A percentile compares a stretch with the other conserved stretches of the same genome.
Evolutionary conservation across 2,888 invertebrate species (phyloP).

Genomic region (Crepidodera aurea): DNA sequence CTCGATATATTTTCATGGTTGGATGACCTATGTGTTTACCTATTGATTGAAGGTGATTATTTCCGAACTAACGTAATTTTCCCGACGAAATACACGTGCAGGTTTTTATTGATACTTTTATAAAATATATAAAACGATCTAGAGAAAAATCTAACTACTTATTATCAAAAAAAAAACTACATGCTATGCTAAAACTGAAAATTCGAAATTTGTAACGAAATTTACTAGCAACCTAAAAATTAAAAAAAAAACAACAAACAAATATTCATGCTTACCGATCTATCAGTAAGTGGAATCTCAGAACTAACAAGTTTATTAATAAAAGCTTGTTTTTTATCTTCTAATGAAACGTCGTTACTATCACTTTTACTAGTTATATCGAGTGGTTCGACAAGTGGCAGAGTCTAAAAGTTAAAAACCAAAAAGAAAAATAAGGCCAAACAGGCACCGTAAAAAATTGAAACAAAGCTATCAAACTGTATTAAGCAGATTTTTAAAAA

Average conservation of each 20-base stretch:
- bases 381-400: conserved; percentile 55
- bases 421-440: conserved; percentile 33
- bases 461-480: conserved; percentile 4
- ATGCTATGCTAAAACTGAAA: background rate
- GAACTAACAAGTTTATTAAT: conserved; percentile 53
- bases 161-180: too few relatives aligned
- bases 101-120: background rate
- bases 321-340: conserved; percentile 54
- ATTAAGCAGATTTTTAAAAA: conserved; percentile 10
- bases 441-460: conserved; percentile 1
- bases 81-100: background rate
- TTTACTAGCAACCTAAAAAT: too few relatives aligned
- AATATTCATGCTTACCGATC: conserved; percentile 58
- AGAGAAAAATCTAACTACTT: too few relatives aligned
- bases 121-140: too few relatives aligned
- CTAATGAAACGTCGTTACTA: conserved; percentile 47
- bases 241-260: too few relatives aligned
- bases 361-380: conserved; percentile 55
- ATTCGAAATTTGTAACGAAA: conserved; percentile 7
- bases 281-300: conserved; percentile 54
- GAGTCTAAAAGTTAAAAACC: conserved; percentile 52
- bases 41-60: conserved; percentile 24
- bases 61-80: conserved; percentile 16
- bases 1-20: conserved; percentile 17
- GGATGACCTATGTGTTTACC: conserved; percentile 21